phyloP scores from a whole-genome alignment of 2,797 vertebrate species.

The Notamacropus eugenii region DNA sequence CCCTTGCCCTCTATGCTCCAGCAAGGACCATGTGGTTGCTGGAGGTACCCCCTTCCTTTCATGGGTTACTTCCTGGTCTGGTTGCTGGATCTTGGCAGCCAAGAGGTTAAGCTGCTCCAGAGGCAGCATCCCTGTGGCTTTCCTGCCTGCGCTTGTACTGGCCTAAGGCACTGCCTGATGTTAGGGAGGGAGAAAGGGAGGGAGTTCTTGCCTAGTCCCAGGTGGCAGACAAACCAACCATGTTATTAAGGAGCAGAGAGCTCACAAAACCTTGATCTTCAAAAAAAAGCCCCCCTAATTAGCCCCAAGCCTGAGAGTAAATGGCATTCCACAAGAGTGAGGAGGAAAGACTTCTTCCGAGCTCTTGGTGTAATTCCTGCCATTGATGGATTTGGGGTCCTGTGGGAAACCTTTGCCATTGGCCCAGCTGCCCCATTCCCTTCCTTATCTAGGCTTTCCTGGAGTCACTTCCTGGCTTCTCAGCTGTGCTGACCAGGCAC shows the following conservation, averaged over 20 bases:
- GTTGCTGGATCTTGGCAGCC: conserved; percentile 51
- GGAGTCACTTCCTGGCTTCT: background rate
- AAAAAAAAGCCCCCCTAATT: conserved; percentile 86
- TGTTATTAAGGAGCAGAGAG: conserved; percentile 90
- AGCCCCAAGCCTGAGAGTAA: conserved; percentile 86
- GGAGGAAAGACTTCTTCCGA: conserved; percentile 81
- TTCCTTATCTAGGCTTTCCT: background rate
- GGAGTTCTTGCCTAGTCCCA: conserved; percentile 85
- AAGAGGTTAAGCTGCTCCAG: conserved; percentile 83
- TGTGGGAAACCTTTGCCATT: conserved; percentile 77
- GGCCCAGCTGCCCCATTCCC: conserved; percentile 59
- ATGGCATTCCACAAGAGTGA: conserved; percentile 85
- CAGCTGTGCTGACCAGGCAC: conserved; percentile 58
- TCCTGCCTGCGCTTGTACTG: conserved; percentile 88
- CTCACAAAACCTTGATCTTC: conserved; percentile 89
- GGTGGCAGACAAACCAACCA: conserved; percentile 89
- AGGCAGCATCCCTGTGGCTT: conserved; percentile 75
- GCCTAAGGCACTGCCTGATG: conserved; percentile 86
- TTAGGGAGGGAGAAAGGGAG: conserved; percentile 79
- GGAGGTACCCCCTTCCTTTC: background rate
- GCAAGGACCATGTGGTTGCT: background rate
- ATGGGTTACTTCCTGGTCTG: background rate
- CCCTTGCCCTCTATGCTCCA: background rate
- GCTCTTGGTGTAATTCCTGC: conserved; percentile 81
- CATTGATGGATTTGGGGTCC: conserved; percentile 77